A percentile compares a stretch with the other conserved stretches of the same genome.
Conservation (phyloP, 2,888 invertebrate genomes). For the Campaea margaritaria region DNA sequence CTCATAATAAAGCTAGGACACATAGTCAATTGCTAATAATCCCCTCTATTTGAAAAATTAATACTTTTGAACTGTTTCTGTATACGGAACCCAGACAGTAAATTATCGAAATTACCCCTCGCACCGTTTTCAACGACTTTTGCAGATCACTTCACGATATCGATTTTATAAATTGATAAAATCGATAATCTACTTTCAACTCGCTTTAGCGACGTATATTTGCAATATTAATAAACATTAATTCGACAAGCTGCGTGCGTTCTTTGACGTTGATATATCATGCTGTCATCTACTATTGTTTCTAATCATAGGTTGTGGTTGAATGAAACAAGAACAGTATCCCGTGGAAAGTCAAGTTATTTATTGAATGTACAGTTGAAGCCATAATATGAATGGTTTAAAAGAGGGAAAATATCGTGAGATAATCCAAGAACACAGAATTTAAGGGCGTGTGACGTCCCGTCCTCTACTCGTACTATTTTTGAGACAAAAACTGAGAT, state of each 20-base stretch:
- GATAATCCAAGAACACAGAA: no score
- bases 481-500: no score
- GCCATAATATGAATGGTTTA: no score
- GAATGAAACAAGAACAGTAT: conserved; percentile 1
- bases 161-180: conserved; percentile 33
- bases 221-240: conserved; percentile 42
- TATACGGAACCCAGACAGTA: neutral
- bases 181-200: conserved; percentile 56
- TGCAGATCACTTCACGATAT: conserved; percentile 46
- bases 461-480: no score
- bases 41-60: neutral
- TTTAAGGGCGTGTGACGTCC: no score
- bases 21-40: conserved; percentile 3
- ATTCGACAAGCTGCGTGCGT: conserved; percentile 43
- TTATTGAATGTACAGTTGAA: no score
- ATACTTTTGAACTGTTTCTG: neutral
- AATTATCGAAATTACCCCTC: conserved; percentile 38
- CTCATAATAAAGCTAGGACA: neutral
- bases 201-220: conserved; percentile 40
- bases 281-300: conserved; percentile 25
- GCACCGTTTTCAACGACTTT: conserved; percentile 39
- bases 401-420: no score
- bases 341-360: neutral
- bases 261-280: conserved; percentile 23
- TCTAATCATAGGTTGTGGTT: conserved; percentile 28